Evolutionary conservation across 37 sponge, comb jelly and placozoan species (phyloP), one percentile per base, ranked within the genome.

Genomic region (Geodia barretti): DNA sequence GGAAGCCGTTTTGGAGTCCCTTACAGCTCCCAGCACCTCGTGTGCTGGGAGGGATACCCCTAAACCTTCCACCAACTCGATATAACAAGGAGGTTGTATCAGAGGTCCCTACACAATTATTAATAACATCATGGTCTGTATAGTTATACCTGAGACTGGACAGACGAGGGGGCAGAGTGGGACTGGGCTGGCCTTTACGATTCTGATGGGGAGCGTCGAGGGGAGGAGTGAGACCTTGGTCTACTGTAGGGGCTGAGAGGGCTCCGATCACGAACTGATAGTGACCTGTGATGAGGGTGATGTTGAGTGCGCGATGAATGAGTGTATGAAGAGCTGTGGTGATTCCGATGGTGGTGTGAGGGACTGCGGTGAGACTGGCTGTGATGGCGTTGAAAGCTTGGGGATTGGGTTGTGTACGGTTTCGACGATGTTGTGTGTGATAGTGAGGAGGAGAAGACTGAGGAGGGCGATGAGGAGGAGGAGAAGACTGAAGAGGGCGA

Each of bases 51-150:
- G 29, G n/a, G 30, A 64, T n/a, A 7, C 65, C 30, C 65, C 65
- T 7, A 64, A n/a, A 24, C 65, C 65, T n/a, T 64, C 65, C n/a
- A 64, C 65, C 8, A 64, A n/a, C 30, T 64, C 65, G 4, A 64
- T 26, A 19, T 29, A 26, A 5, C 65, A 7, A 24, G 65, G 65
- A 7, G 54, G 54, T 47, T 47, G 54, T 14, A 47, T 14, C 14
- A 47, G 54, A 17, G 54, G 54, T 47, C 54, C 54, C 54, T 47
- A 47, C 14, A 47, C 54, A 47, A 17, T 17, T 47, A 47, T 14
- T 47, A 47, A 47, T 47, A 7, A 47, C 14, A 14, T 47, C 11
- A 7, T 17, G 54, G 14, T 47, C 11, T 47, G 54, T 14, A 47
- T 47, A 14, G 7, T 7, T 47, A 47, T 47, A 47, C 54, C 54